A percentile compares a stretch with the other conserved stretches of the same genome.
phyloP scores from a whole-genome alignment of 2,113 vertebrate species.

The Alces alces region DNA sequence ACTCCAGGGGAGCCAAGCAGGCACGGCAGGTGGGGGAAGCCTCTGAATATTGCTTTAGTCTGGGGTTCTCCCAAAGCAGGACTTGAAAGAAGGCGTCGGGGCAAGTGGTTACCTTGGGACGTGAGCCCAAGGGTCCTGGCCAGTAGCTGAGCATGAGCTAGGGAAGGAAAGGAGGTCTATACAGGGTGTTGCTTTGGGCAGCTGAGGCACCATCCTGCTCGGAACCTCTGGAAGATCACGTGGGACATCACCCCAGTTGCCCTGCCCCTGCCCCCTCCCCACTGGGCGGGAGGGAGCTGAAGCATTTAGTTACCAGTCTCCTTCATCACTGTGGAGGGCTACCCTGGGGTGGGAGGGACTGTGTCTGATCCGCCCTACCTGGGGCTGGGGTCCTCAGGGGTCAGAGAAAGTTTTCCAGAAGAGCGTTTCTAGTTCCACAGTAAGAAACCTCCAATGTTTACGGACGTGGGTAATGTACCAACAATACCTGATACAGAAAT shows the following conservation, averaged over 20 bases:
- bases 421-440: background rate
- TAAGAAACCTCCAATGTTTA: background rate
- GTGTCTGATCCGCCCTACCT: background rate
- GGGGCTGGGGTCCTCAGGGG: background rate
- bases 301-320: fast-evolving
- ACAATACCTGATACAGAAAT: background rate
- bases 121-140: background rate
- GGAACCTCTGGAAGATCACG: background rate
- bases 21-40: background rate
- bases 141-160: background rate
- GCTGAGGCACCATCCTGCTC: background rate
- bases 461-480: too few relatives aligned
- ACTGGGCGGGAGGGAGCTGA: background rate
- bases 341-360: background rate
- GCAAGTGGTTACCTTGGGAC: background rate
- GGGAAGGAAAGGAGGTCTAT: background rate
- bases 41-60: background rate
- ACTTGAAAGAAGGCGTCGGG: background rate
- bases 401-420: background rate
- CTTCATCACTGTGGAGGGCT: background rate
- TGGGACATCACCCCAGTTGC: background rate
- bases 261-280: too few relatives aligned
- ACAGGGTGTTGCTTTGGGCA: background rate
- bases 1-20: background rate
- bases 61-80: background rate